phyloP scores from a whole-genome alignment of 2,797 vertebrate genomes.

The Gallinago nigripennis region DNA sequence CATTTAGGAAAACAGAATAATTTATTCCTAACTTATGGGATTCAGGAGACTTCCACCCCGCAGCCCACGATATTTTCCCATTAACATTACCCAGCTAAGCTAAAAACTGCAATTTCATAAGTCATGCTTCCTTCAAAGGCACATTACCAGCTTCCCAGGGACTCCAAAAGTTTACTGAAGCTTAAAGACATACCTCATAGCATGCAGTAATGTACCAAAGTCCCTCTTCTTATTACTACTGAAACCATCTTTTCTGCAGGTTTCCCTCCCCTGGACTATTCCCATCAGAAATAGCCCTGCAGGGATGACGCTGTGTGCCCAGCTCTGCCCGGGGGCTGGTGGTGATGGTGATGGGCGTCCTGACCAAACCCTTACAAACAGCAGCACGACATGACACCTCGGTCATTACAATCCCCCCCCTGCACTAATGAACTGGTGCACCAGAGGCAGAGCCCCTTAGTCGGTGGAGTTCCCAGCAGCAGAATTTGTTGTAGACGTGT shows the following conservation, averaged over 20 bases:
- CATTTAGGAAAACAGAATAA: constrained; percentile 47
- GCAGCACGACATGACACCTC: neutral
- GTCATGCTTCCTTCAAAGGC: constrained; percentile 34
- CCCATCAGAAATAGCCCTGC: neutral
- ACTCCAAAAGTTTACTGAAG: constrained; percentile 42
- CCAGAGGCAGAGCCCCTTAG: neutral
- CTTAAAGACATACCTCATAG: constrained; percentile 24
- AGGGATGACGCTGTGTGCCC: neutral
- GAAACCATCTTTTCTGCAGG: neutral
- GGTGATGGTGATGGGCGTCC: neutral
- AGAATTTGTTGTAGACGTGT: neutral
- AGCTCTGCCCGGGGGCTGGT: neutral
- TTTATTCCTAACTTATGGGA: constrained; percentile 23
- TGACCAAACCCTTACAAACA: neutral
- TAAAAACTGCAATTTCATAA: constrained; percentile 49
- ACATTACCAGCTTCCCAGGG: constrained; percentile 33
- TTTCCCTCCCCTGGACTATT: neutral
- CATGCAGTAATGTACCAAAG: neutral
- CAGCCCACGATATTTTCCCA: constrained; percentile 37
- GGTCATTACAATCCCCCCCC: neutral
- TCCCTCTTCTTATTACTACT: neutral
- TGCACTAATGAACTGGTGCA: rapidly evolving
- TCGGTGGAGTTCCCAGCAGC: neutral
- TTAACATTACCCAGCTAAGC: constrained; percentile 49
- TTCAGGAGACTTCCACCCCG: neutral